phyloP scores from a whole-genome alignment of 2,113 vertebrate genomes.

The Crotophaga sulcirostris region DNA sequence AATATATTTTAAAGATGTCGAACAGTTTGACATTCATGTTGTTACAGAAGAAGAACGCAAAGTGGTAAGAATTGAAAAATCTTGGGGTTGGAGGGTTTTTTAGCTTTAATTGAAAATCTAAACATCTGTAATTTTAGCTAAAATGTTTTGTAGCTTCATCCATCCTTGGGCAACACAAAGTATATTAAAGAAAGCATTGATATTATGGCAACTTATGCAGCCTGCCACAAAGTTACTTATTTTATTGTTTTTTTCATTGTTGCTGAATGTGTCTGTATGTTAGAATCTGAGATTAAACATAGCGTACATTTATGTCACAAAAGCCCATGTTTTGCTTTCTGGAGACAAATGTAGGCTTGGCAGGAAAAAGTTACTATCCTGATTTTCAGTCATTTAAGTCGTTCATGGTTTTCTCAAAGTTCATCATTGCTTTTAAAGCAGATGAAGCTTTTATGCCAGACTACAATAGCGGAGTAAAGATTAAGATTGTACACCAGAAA shows the following conservation, averaged over 20 bases:
- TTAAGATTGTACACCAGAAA: neutral
- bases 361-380: neutral
- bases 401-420: neutral
- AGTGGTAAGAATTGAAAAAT: slow-evolving; percentile 83
- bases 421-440: neutral
- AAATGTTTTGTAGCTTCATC: neutral
- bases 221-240: neutral
- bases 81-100: neutral
- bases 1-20: slow-evolving; percentile 82
- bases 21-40: slow-evolving; percentile 84
- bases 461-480: neutral
- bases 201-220: neutral
- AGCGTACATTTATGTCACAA: accelerated
- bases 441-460: neutral
- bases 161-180: neutral
- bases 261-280: neutral
- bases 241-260: neutral
- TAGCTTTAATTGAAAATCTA: neutral
- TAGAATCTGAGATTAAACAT: neutral
- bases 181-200: neutral
- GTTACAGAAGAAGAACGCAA: slow-evolving; percentile 82
- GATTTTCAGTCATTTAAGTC: neutral
- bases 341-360: neutral
- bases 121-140: neutral
- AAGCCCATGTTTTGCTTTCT: neutral